Conservation (phyloP, 2,797 vertebrate genomes). For the Gymnocypris eckloni region DNA sequence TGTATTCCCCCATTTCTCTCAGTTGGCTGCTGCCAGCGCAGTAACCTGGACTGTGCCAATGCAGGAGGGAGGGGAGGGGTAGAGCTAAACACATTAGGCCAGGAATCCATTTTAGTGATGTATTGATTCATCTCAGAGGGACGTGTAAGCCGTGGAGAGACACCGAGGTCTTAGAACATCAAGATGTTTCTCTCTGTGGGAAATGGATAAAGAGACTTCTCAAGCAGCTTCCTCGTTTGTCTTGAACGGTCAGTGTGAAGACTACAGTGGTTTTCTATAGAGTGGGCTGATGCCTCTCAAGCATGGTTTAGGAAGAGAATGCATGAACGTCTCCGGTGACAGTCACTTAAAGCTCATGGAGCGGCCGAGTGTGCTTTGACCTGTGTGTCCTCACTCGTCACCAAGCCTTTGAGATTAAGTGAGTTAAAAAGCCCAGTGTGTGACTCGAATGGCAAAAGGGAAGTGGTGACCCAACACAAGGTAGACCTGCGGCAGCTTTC, state of each 20-base stretch:
- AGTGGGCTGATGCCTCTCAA: neutral
- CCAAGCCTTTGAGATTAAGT: neutral
- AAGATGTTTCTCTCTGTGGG: neutral
- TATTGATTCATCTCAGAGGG: constrained; percentile 73
- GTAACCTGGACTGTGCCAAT: constrained; percentile 14
- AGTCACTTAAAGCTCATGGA: neutral
- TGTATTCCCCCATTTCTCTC: neutral
- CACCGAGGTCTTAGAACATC: neutral
- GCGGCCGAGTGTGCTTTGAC: neutral
- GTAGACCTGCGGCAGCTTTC: neutral
- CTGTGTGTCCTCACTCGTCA: neutral
- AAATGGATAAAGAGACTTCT: neutral
- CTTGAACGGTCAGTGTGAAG: neutral
- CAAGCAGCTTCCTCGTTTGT: neutral
- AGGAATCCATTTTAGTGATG: constrained; percentile 78
- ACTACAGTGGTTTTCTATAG: neutral
- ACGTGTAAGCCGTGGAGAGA: neutral
- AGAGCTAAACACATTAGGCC: constrained; percentile 72
- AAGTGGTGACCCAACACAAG: neutral
- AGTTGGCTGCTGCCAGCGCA: constrained; percentile 1
- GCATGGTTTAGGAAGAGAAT: neutral
- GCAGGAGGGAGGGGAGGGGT: neutral
- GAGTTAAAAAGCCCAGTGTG: neutral
- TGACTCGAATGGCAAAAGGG: neutral
- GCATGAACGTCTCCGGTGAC: neutral